A percentile compares a stretch with the other conserved stretches of the same genome.
Conservation (phyloP, 2,888 invertebrate genomes). For the Orchestes rusci region DNA sequence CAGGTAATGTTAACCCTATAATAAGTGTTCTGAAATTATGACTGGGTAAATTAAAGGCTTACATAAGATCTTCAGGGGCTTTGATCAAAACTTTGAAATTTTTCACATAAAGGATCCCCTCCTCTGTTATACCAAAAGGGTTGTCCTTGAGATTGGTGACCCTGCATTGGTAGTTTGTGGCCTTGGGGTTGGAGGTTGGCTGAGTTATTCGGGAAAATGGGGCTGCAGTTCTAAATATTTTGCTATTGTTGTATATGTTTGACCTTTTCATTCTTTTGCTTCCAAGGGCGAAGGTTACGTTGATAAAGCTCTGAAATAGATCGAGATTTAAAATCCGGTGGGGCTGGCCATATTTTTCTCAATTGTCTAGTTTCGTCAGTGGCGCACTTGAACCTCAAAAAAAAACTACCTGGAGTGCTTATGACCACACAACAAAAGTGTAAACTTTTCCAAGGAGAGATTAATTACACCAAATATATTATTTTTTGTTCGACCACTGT, state of each 20-base stretch:
- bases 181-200: constrained; percentile 34
- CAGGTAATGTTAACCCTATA: constrained; percentile 44
- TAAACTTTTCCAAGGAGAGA: not conserved
- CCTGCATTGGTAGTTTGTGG: constrained; percentile 27
- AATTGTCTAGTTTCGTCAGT: too few relatives aligned
- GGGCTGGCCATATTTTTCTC: too few relatives aligned
- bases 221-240: constrained; percentile 43
- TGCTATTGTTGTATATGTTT: constrained; percentile 28
- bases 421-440: too few relatives aligned
- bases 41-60: constrained; percentile 17
- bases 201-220: constrained; percentile 45
- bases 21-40: not conserved
- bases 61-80: constrained; percentile 43
- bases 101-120: constrained; percentile 53
- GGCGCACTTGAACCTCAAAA: too few relatives aligned
- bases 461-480: too few relatives aligned
- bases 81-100: constrained; percentile 44
- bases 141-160: constrained; percentile 33
- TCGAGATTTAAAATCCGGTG: too few relatives aligned
- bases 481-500: too few relatives aligned
- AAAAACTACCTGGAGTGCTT: too few relatives aligned
- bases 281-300: constrained; percentile 6
- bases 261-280: constrained; percentile 11
- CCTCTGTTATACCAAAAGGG: constrained; percentile 48
- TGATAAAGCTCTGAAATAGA: constrained; percentile 28